These are phyloP conservation scores for Glyptemys insculpta DNA, from an alignment of 2,797 vertebrate genomes.

Conservation along the genomic window DNA sequence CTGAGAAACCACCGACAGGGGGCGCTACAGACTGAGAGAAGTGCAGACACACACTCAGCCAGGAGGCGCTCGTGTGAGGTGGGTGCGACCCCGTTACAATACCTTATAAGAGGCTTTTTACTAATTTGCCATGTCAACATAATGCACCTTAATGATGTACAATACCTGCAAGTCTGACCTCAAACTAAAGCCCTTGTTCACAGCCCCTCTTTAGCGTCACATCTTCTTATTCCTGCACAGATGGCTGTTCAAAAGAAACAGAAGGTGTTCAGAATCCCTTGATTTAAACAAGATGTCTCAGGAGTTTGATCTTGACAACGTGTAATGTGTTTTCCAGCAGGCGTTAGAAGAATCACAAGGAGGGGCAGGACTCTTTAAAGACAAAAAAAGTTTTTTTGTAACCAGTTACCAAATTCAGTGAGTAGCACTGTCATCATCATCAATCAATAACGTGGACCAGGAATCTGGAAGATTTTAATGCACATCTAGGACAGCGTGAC, in stretches of 20 bases:
- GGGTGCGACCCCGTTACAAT: fast-evolving
- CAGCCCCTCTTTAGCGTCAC: background rate
- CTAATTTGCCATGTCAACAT: background rate
- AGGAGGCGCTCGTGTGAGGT: no score
- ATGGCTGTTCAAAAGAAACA: constrained; percentile 65
- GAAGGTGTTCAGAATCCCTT: constrained; percentile 69
- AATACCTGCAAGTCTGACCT: background rate
- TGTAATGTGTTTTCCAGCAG: constrained; percentile 59
- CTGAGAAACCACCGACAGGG: no score
- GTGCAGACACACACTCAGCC: no score
- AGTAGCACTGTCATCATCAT: background rate
- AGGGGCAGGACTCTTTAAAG: constrained; percentile 41
- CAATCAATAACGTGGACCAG: constrained; percentile 48
- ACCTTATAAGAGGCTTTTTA: fast-evolving
- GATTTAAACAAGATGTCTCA: constrained; percentile 76
- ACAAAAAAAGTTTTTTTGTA: constrained; percentile 39
- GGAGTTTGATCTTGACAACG: constrained; percentile 66
- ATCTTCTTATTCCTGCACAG: constrained; percentile 51
- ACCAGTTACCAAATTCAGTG: constrained; percentile 27
- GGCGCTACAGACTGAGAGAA: no score
- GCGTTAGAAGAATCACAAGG: constrained; percentile 56
- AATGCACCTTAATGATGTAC: background rate
- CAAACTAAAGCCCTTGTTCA: background rate
- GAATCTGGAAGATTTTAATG: constrained; percentile 22
- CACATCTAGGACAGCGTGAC: background rate